phyloP scores from a whole-genome alignment of 2,888 invertebrate species.

The Caenorhabditis zanzibari region DNA sequence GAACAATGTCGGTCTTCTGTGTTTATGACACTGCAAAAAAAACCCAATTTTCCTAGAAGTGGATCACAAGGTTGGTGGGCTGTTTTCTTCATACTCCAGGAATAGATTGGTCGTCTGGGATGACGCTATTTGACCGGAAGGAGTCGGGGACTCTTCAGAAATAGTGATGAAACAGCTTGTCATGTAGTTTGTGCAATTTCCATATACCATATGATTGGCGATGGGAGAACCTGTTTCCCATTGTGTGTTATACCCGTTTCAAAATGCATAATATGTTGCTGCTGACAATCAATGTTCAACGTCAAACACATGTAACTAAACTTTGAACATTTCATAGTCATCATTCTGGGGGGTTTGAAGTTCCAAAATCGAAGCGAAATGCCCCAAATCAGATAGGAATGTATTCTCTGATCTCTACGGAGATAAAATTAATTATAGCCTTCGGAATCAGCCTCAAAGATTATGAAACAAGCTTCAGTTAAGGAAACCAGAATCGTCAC shows the following conservation, averaged over 20 bases:
- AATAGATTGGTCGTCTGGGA: constrained; percentile 14
- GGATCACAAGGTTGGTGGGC: constrained; percentile 28
- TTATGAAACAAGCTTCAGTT: constrained; percentile 37
- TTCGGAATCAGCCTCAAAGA: constrained; percentile 34
- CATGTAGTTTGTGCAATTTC: constrained; percentile 11
- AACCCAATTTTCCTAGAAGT: constrained; percentile 19
- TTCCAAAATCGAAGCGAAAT: too few species aligned
- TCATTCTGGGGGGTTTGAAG: not conserved
- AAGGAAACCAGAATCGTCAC: constrained; percentile 3
- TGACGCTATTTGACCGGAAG: constrained; percentile 15
- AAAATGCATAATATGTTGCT: constrained; percentile 8
- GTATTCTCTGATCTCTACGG: constrained; percentile 26
- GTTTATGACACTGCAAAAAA: constrained; percentile 10
- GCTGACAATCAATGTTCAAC: constrained; percentile 27
- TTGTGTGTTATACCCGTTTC: constrained; percentile 27
- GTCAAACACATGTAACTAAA: constrained; percentile 18
- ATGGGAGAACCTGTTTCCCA: not conserved
- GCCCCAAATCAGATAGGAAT: constrained; percentile 17
- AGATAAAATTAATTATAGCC: constrained; percentile 28
- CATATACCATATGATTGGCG: constrained; percentile 8
- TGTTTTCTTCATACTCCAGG: constrained; percentile 1
- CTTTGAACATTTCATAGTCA: constrained; percentile 33
- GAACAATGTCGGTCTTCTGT: constrained; percentile 19
- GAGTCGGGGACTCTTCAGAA: not conserved
- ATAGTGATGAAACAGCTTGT: not conserved